Base-by-base conservation (phyloP, 2,113 vertebrate genomes). In the Bujurquina vittata region DNA sequence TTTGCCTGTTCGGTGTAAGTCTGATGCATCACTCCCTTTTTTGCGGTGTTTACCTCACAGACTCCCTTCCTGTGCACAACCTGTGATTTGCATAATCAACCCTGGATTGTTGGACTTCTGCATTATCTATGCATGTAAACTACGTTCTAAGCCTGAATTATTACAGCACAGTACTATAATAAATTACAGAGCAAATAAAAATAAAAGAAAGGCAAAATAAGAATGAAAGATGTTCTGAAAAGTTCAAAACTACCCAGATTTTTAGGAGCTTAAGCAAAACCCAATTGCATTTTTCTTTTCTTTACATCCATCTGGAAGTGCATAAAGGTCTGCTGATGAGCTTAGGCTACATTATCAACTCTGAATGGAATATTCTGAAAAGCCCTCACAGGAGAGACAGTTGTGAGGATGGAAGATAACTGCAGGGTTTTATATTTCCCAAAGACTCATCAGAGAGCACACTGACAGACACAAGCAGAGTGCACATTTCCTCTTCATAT, bases 341-440 rank as follows among this genome's bases (percentile, higher is more conserved):
- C 60, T 54, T 20, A 2, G 23, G 43, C 60, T 35, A 6, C 46
- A 15, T 54, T 62, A 62, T 75, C 63, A 55, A 18, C 29, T 76
- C 29, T 31, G 18, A 54, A 31, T 73, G 15, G 60, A 74, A 74
- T 54, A 74, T 77, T 62, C 57, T 73, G 23, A 63, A 33, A 49
- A 26, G 18, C 20, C 9, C 14, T 43, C 2, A 12, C 22, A 29
- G 22, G 56, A 49, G 54, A 37, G 79, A 23, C 46, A 52, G n/a
- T 29, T 26, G 57, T 7, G 1, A 31, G 26, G 29, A 17, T 35
- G 60, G 23, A 12, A 75, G 52, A 82, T 60, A 75, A 60, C 59
- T 65, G 37, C 7, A 52, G 55, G 79, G 54, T 57, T 79, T 31
- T 35, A 61, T 52, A 72, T 54, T 26, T 81, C 72, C 59, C 55